Evolutionary conservation across 2,888 invertebrate genomes (phyloP), one percentile per base, ranked within the genome.

Genomic region (Sphinx pinastri): DNA sequence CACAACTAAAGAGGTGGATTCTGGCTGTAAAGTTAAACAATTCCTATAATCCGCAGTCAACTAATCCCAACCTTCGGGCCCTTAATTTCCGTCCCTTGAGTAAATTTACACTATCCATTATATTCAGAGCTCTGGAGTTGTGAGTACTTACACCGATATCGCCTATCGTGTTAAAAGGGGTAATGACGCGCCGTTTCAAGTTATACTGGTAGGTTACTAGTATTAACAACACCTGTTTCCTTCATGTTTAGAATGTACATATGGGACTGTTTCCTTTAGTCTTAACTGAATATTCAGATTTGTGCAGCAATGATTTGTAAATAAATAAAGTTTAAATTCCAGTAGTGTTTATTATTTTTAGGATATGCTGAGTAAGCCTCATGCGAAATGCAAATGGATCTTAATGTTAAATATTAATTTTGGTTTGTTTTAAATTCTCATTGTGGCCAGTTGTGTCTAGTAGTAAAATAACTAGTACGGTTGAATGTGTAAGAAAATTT

Each of bases 31-130:
- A 85, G 82, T 85, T 79, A 79, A 84, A 85, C 85, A 83, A 83
- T 86, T 83, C 81, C 81, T 84, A 86, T 86, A 86, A 86, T 85
- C 85, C 80, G 63, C 74, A 77, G 81, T 79, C 71, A 77, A 76
- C 80, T 86, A 82, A 86, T 82, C 81, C 80, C 79, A 79, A 81
- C 86, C 83, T 81, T 79, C 74, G 63, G 75, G 78, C 75, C 79
- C 79, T 80, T 82, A 84, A 83, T 84, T 84, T 83, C 81, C 82
- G 81, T 81, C 85, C 80, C 78, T 77, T 68, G 77, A 81, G 82
- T 82, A 81, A 81, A 85, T 78, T 79, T 73, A 71, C 77, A 81
- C 81, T 82, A 80, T 79, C 85, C 82, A 82, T 58, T 75, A 73
- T 79, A 78, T 71, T 14, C 57, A 76, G 85, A 81, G 49, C 82